phyloP scores from a whole-genome alignment of 2,797 vertebrate genomes.

The Sebastolobus alascanus region DNA sequence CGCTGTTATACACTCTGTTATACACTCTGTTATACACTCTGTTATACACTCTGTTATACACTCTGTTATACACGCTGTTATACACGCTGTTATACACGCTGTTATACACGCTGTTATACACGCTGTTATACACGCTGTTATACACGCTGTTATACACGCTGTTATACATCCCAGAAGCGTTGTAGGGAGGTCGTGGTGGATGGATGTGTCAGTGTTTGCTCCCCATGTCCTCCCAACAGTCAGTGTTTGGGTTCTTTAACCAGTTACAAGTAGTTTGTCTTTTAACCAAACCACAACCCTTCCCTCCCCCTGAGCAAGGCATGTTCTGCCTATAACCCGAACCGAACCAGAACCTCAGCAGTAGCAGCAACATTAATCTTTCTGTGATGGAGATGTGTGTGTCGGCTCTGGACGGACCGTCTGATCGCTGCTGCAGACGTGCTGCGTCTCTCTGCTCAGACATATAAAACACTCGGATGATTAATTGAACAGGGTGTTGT shows the following conservation, averaged over 20 bases:
- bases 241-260: slow-evolving; percentile 1
- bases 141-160: too few species aligned
- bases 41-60: too few species aligned
- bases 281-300: slow-evolving; percentile 6
- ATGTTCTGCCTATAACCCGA: background rate
- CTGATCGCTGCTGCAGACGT: background rate
- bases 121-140: too few species aligned
- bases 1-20: too few species aligned
- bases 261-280: background rate
- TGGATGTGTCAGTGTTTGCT: background rate
- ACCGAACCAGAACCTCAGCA: background rate
- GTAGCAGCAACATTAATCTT: background rate
- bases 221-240: background rate
- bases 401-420: background rate
- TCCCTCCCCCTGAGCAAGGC: background rate
- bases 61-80: too few species aligned
- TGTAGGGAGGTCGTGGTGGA: background rate
- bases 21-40: too few species aligned
- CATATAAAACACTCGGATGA: slow-evolving; percentile 70
- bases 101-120: too few species aligned
- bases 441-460: slow-evolving; percentile 23
- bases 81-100: too few species aligned
- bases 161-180: background rate
- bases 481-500: slow-evolving; percentile 88
- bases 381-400: background rate